A percentile compares a stretch with the other conserved stretches of the same genome.
Evolutionary conservation across 2,888 invertebrate genomes (phyloP).

Genomic region (Drosophila yooni): DNA sequence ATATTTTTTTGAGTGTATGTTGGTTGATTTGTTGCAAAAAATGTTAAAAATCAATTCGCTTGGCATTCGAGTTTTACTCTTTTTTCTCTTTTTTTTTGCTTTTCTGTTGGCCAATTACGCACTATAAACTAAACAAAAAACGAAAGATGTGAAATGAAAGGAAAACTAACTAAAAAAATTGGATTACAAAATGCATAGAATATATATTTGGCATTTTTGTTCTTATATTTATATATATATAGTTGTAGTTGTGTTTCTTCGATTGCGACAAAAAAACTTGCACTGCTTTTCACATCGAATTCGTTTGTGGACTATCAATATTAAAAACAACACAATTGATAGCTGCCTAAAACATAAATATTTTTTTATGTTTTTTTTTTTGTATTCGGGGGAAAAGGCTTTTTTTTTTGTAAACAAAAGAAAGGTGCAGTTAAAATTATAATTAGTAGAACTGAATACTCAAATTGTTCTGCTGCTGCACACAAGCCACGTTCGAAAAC

Average conservation of each 20-base stretch:
- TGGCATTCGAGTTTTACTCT: conserved; percentile 35
- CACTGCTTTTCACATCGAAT: conserved; percentile 81
- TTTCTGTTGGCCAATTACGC: conserved; percentile 66
- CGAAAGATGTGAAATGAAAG: conserved; percentile 35
- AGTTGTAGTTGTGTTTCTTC: conserved; percentile 23
- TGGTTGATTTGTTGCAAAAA: conserved; percentile 76
- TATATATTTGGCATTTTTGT: conserved; percentile 19
- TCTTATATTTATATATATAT: neutral
- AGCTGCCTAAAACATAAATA: conserved; percentile 35
- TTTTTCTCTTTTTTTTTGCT: conserved; percentile 15
- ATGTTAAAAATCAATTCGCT: conserved; percentile 82
- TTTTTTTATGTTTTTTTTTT: neutral
- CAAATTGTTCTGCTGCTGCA: conserved; percentile 14
- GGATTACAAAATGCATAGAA: conserved; percentile 26
- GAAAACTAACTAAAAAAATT: conserved; percentile 26
- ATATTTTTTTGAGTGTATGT: conserved; percentile 29
- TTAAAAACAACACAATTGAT: conserved; percentile 16
- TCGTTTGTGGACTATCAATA: conserved; percentile 42
- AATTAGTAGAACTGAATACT: conserved; percentile 41
- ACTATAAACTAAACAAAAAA: conserved; percentile 78
- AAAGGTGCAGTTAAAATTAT: conserved; percentile 72
- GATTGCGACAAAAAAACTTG: conserved; percentile 83
- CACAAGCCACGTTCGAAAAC: conserved; percentile 12
- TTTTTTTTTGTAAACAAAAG: conserved; percentile 45
- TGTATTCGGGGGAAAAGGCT: conserved; percentile 7